Evolutionary conservation across 2,797 vertebrate genomes (phyloP).

Genomic region (Alosa sapidissima): DNA sequence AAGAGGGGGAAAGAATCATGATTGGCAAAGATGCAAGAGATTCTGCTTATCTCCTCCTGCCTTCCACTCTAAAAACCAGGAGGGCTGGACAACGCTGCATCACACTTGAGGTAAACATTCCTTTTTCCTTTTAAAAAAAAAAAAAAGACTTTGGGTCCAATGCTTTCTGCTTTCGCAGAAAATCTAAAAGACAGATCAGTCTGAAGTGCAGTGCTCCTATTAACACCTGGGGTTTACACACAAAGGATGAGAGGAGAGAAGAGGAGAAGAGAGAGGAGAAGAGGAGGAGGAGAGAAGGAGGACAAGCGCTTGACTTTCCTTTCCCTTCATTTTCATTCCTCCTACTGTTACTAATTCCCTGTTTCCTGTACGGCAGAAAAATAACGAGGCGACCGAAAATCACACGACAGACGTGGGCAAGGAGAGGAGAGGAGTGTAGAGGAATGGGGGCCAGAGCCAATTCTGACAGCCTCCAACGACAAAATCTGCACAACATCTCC

Average conservation of each 20-base stretch:
- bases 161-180: background rate
- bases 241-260: conserved; percentile 56
- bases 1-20: conserved; percentile 20
- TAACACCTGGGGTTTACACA: conserved; percentile 64
- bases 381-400: conserved; percentile 65
- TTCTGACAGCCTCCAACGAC: conserved; percentile 48
- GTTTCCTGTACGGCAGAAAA: conserved; percentile 70
- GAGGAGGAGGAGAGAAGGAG: conserved; percentile 54
- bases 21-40: conserved; percentile 38
- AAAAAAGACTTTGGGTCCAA: conserved; percentile 38
- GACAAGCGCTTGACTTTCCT: conserved; percentile 71
- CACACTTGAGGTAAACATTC: conserved; percentile 49
- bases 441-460: conserved; percentile 29
- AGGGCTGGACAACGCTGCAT: conserved; percentile 45
- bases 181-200: conserved; percentile 62
- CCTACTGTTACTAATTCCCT: conserved; percentile 79
- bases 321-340: conserved; percentile 63
- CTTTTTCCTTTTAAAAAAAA: background rate
- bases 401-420: conserved; percentile 70
- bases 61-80: conserved; percentile 42
- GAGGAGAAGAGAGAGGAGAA: conserved; percentile 23
- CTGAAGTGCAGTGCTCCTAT: conserved; percentile 58
- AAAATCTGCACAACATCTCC: conserved; percentile 71
- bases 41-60: conserved; percentile 44
- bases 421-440: conserved; percentile 33